Base-by-base conservation (phyloP, 2,888 invertebrate species). In the Esperia sulphurella region DNA sequence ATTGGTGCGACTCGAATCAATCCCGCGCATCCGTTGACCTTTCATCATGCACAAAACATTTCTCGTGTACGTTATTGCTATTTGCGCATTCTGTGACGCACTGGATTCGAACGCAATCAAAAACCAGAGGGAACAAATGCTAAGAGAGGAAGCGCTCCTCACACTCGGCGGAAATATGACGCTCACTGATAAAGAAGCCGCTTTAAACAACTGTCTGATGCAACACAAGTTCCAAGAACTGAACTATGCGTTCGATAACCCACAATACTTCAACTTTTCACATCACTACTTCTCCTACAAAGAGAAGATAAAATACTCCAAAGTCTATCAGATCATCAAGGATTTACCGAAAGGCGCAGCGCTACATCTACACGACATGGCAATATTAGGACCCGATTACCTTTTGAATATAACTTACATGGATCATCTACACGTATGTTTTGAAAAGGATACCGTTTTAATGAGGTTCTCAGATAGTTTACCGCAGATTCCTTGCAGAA, bases 291-390 rank as follows among this genome's bases (percentile, higher is more conserved):
- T 95, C 64, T 69, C 83, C 1, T 92, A 92, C 1, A 91, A 91
- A 61, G 65, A 88, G 1, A 71, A 82, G 12, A 93, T 95, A 40
- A 82, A 90, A 6, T 58, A 83, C 0, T 94, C 95, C 0, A 84
- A 91, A 52, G 92, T 95, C 0, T 95, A 93, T 64, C 75, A 91
- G 56, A 86, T 95, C 7, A 91, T 96, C 9, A 84, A 90, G 52
- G 77, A 76, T 33, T 91, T 96, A 90, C 96, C 96, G 0, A 96
- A 96, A 79, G 96, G 95, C 3, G 93, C 91, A 0, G 92, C 92
- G 0, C 73, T 95, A 10, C 95, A 95, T 68, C 86, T 92, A 0
- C 95, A 95, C 65, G 92, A 94, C 55, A 91, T 92, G 50, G 93
- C 93, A 0, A 77, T 93, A 0, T 86, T 91, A 14, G 92, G 92